phyloP scores from a whole-genome alignment of 2,888 invertebrate species.

The Aquatica leii region DNA sequence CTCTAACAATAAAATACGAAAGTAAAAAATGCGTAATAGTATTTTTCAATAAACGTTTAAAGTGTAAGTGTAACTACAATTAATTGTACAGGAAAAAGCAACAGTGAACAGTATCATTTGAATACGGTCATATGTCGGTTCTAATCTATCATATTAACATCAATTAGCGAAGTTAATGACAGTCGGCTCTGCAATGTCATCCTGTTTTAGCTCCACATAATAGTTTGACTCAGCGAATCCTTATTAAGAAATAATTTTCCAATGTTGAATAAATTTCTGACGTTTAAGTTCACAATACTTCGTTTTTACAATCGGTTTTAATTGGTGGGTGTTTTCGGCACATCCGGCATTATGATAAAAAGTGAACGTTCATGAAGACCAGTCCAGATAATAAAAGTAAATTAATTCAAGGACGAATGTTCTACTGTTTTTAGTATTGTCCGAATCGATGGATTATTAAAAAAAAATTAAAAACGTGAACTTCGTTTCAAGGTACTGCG shows the following conservation, averaged over 20 bases:
- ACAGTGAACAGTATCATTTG: conserved; percentile 28
- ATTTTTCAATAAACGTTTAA: conserved; percentile 25
- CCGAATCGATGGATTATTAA: too few relatives aligned
- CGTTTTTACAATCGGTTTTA: not conserved
- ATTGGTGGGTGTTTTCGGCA: conserved; percentile 17
- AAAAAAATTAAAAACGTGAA: too few relatives aligned
- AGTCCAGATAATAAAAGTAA: conserved; percentile 16
- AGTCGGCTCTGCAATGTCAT: conserved; percentile 34
- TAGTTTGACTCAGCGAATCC: conserved; percentile 21
- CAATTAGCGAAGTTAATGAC: conserved; percentile 42
- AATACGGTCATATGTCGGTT: conserved; percentile 36
- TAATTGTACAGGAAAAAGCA: conserved; percentile 32
- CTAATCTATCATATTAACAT: conserved; percentile 42
- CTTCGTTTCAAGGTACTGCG: too few relatives aligned
- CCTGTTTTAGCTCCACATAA: conserved; percentile 19
- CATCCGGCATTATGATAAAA: conserved; percentile 21
- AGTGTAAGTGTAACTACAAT: conserved; percentile 27
- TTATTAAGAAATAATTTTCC: conserved; percentile 12
- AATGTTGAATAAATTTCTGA: not conserved
- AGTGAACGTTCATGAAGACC: conserved; percentile 15
- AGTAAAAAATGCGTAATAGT: too few relatives aligned
- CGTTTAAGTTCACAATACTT: not conserved
- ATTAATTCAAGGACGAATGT: not conserved
- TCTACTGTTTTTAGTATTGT: not conserved
- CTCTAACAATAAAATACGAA: too few relatives aligned